These are phyloP conservation scores for Cydia amplana DNA, from an alignment of 1,140 invertebrate genomes.

Conservation along the genomic window DNA sequence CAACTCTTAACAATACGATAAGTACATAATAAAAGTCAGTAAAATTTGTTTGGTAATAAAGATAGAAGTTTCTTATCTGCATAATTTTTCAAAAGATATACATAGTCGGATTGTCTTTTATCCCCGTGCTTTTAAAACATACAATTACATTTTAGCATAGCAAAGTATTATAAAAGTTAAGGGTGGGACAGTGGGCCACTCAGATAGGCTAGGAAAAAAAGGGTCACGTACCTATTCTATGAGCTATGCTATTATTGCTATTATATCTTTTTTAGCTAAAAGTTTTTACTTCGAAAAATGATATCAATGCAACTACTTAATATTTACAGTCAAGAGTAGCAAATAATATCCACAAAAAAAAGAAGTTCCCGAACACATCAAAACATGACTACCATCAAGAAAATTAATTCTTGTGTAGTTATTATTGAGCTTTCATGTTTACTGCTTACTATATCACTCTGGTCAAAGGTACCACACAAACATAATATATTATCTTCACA, in stretches of 20 bases:
- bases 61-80: background rate
- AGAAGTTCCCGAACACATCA: background rate
- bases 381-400: background rate
- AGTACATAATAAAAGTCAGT: constrained; percentile 52
- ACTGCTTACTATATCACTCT: background rate
- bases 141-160: too few species aligned
- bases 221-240: too few species aligned
- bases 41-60: constrained; percentile 30
- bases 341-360: background rate
- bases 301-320: too few species aligned
- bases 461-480: background rate
- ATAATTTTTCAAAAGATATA: background rate
- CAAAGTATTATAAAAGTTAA: background rate
- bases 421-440: background rate
- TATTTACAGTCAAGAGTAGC: too few species aligned
- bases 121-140: too few species aligned
- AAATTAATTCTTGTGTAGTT: background rate
- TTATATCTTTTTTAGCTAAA: too few species aligned
- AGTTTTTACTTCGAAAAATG: too few species aligned
- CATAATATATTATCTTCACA: background rate
- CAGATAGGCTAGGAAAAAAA: too few species aligned
- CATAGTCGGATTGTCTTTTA: background rate
- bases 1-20: constrained; percentile 53
- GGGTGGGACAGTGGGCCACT: too few species aligned
- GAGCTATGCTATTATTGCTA: too few species aligned